A percentile compares a stretch with the other conserved stretches of the same genome.
These are phyloP conservation scores for Lepus townsendii DNA, from an alignment of 2,797 vertebrate species.

Conservation along the genomic window DNA sequence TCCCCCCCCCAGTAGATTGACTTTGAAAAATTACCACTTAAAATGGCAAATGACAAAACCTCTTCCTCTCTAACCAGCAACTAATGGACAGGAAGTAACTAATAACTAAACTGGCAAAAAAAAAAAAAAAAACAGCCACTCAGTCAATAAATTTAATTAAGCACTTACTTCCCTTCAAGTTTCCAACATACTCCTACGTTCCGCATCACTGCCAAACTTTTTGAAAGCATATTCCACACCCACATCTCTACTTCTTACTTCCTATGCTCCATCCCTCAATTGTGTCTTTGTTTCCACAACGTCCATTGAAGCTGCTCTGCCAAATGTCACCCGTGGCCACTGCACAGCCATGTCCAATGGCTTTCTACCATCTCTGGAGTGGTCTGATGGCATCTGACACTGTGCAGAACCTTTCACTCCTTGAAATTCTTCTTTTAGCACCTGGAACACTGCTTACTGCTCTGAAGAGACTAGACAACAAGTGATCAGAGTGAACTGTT, in stretches of 20 bases:
- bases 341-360: rapidly evolving
- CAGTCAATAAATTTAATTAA: constrained; percentile 77
- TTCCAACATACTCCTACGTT: background rate
- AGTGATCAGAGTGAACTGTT: background rate
- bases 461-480: background rate
- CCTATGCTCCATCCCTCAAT: background rate
- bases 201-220: background rate
- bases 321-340: background rate
- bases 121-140: background rate
- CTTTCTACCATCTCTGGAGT: background rate
- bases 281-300: background rate
- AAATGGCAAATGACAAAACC: constrained; percentile 71
- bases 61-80: constrained; percentile 71
- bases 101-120: constrained; percentile 67
- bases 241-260: background rate
- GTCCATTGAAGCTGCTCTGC: background rate
- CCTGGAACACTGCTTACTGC: background rate
- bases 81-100: constrained; percentile 79
- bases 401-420: too few species aligned
- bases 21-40: constrained; percentile 74
- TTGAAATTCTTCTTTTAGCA: background rate
- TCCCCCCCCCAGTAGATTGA: constrained; percentile 62
- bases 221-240: background rate
- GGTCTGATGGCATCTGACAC: background rate
- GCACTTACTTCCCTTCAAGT: constrained; percentile 17